Conservation (phyloP, 2,113 vertebrate genomes). For the Hemicordylus capensis region DNA sequence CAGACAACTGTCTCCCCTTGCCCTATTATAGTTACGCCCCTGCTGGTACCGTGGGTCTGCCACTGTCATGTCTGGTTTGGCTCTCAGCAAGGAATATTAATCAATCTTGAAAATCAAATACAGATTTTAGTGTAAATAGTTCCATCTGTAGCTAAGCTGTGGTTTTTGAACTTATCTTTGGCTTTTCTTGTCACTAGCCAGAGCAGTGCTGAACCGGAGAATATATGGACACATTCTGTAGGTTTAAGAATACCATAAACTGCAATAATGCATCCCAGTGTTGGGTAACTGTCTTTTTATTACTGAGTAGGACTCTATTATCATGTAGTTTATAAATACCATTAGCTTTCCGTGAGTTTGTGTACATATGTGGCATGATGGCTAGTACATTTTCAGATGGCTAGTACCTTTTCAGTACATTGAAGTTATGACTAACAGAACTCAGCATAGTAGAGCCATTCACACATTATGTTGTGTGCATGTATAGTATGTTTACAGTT, state of each 20-base stretch:
- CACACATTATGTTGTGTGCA: no score
- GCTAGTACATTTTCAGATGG: background rate
- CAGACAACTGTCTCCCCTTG: no score
- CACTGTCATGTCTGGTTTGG: background rate
- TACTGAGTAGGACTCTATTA: background rate
- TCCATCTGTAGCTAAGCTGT: background rate
- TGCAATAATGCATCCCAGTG: background rate
- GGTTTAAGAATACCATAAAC: background rate
- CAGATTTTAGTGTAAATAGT: background rate
- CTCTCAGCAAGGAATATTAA: background rate
- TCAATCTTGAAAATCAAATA: background rate
- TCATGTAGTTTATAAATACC: background rate
- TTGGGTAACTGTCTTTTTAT: background rate
- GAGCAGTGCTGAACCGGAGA: background rate
- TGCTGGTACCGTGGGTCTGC: background rate
- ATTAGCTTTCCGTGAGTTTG: background rate
- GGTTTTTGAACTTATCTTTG: background rate
- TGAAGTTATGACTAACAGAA: no score
- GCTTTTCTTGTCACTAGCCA: background rate
- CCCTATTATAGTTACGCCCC: no score
- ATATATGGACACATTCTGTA: no score
- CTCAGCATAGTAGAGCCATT: no score
- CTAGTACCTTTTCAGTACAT: no score
- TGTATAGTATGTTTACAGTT: no score
- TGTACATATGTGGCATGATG: background rate